Evolutionary conservation across 64 coral and sea anemone species (phyloP), one percentile per base, ranked within the genome.

Genomic region (Acropora tenuis): DNA sequence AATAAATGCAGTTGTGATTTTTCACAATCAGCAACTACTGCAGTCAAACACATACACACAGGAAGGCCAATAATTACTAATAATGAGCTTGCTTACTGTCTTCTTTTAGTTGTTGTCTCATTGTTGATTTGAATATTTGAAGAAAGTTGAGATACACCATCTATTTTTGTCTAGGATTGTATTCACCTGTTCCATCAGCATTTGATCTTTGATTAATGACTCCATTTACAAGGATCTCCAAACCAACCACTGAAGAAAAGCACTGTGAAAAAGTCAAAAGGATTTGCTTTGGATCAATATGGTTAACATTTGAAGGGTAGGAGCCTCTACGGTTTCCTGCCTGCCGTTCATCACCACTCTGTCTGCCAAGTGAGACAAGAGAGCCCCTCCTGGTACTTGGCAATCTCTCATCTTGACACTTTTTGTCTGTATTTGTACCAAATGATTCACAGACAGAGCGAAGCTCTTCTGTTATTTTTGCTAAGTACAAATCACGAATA

Each of bases 401-500:
- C 16, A 41, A 50, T 69, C 6, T 45, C 40, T 85, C 44, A 2
- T 85, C 63, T 10, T 48, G 68, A 71, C 2, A n/a, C 44, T 71
- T 73, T 43, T 85, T 71, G 43, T 85, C 72, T 1, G 20, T 46
- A 10, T 53, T 85, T 1, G 20, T 46, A 10, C 67, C 75, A 52
- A 87, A 90, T 17, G 88, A 67, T 73, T 97, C 88, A 0, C 90
- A 90, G 0, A 97, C 92, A 18, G 92, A 69, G 9, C 79, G 87
- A 11, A 97, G 41, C 48, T 97, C 92, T 83, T 90, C 50, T 11
- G 68, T 97, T 78, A 93, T 91, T 74, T 78, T 87, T 47, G 40
- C 89, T 45, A 97, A 80, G 42, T 97, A 97, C 6, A 87, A 88
- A 53, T 90, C 88, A 79, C 88, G 40, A 12, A 97, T 88, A 15